These are phyloP conservation scores for Bovichtus diacanthus DNA, from an alignment of 2,797 vertebrate species.

Conservation along the genomic window DNA sequence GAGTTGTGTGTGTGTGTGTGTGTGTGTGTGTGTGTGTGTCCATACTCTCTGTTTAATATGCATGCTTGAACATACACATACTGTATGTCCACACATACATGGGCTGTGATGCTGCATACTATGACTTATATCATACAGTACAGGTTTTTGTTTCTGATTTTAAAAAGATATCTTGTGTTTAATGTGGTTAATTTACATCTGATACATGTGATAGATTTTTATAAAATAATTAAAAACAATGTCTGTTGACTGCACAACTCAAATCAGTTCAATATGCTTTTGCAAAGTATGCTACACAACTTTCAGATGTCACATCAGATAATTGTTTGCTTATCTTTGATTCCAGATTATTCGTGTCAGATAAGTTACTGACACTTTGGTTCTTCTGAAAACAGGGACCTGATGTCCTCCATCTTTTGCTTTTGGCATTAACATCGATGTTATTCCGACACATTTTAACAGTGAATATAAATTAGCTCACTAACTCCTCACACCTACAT, in stretches of 20 bases:
- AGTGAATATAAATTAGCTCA: neutral
- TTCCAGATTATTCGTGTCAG: neutral
- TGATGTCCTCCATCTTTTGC: neutral
- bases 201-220: neutral
- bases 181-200: neutral
- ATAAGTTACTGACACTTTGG: neutral
- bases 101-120: neutral
- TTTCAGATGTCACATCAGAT: neutral
- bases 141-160: neutral
- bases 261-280: neutral
- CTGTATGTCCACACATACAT: neutral
- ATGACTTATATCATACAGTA: neutral
- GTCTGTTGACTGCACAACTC: neutral
- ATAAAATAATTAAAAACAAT: too few relatives aligned
- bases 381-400: neutral
- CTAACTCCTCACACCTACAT: neutral
- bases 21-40: neutral
- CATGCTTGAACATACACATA: neutral
- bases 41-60: too few relatives aligned
- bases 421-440: neutral
- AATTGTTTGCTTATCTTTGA: neutral
- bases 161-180: neutral
- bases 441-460: neutral
- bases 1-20: neutral
- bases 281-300: neutral